Evolutionary conservation across 64 coral and sea anemone species (phyloP).

Genomic region (Stichodactyla helianthus): DNA sequence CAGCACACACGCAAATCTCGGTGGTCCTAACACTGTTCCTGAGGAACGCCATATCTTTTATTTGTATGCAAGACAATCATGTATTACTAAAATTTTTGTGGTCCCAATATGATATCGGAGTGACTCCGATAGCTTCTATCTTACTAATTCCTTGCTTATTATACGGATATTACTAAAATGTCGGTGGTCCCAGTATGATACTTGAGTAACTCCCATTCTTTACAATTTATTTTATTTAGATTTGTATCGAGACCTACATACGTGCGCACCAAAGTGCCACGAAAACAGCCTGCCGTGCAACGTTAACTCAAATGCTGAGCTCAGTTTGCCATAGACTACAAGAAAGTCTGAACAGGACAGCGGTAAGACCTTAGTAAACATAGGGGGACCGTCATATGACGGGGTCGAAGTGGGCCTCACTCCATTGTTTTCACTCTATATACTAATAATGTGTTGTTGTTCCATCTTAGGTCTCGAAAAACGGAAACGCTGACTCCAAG

Average conservation of each 20-base stretch:
- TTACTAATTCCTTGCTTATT: too few relatives aligned
- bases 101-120: neutral
- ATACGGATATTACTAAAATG: neutral
- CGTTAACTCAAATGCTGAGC: conserved; percentile 91
- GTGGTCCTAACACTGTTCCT: neutral
- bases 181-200: neutral
- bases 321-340: conserved; percentile 88
- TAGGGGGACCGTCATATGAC: too few relatives aligned
- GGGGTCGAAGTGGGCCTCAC: neutral
- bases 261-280: conserved; percentile 80
- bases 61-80: neutral
- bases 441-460: neutral
- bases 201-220: neutral
- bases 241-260: conserved; percentile 97
- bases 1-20: too few relatives aligned
- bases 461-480: conserved; percentile 49
- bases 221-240: conserved; percentile 26
- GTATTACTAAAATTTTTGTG: neutral
- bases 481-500: conserved; percentile 60
- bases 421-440: neutral
- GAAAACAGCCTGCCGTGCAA: conserved; percentile 96
- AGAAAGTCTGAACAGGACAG: conserved; percentile 62
- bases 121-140: too few relatives aligned
- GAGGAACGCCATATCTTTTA: neutral
- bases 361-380: conserved; percentile 41